Evolutionary conservation across 2,113 vertebrate species (phyloP).

Genomic region (Mus spicilegus): DNA sequence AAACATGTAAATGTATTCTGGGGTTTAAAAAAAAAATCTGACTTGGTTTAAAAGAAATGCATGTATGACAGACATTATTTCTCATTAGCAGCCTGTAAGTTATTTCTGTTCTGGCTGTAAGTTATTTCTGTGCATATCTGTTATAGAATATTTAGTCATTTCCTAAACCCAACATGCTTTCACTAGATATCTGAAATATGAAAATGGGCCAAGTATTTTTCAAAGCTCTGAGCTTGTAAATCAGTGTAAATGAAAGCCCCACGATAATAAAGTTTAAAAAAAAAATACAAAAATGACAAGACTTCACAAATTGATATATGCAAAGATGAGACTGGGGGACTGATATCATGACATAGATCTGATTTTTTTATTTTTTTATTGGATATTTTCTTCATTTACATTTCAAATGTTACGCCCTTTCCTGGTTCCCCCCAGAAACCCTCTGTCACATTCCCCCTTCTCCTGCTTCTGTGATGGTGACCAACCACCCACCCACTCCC

Average conservation of each 20-base stretch:
- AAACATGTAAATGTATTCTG: neutral
- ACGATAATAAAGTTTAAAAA: neutral
- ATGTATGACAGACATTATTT: neutral
- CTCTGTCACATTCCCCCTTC: too few relatives aligned
- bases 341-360: neutral
- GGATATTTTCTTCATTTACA: too few relatives aligned
- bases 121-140: neutral
- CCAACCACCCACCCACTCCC: too few relatives aligned
- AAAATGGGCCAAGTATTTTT: neutral
- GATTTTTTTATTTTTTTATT: neutral
- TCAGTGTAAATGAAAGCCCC: neutral
- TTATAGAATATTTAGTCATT: neutral
- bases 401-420: too few relatives aligned
- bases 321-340: neutral
- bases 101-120: neutral
- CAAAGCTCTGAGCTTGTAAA: neutral
- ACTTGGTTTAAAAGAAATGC: neutral
- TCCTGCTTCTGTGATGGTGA: too few relatives aligned
- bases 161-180: neutral
- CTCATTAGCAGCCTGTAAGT: neutral
- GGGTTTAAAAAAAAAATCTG: neutral
- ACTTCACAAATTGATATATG: neutral
- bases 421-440: too few relatives aligned
- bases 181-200: neutral
- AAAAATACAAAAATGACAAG: neutral